Percentiles rank a stretch among this genome's conserved stretches.
phyloP scores from a whole-genome alignment of 2,888 invertebrate species.

The Nemotelus pantherinus region DNA sequence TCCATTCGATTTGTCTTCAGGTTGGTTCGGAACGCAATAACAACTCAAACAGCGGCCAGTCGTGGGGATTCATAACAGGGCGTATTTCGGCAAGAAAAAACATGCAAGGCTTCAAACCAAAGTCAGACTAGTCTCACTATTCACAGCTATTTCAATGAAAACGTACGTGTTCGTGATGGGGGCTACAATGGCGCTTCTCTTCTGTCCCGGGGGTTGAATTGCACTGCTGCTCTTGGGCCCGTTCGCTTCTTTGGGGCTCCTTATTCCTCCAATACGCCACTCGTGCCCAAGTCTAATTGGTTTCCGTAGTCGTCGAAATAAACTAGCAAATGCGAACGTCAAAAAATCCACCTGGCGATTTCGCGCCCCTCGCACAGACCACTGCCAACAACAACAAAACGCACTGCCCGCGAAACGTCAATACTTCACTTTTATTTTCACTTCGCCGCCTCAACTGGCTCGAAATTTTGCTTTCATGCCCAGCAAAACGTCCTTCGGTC shows the following conservation, averaged over 20 bases:
- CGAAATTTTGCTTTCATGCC: slow-evolving; percentile 15
- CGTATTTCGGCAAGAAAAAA: neutral
- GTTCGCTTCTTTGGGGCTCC: too few species aligned
- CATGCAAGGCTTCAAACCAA: neutral
- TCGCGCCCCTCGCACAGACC: slow-evolving; percentile 45
- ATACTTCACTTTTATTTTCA: slow-evolving; percentile 47
- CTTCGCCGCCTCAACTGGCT: slow-evolving; percentile 13
- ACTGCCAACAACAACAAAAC: slow-evolving; percentile 46
- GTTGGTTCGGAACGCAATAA: neutral
- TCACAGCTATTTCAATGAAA: slow-evolving; percentile 1
- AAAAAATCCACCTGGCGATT: slow-evolving; percentile 33
- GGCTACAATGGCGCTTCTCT: slow-evolving; percentile 35
- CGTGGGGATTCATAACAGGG: neutral
- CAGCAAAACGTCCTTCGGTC: neutral
- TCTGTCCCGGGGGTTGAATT: slow-evolving; percentile 6
- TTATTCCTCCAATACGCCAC: neutral
- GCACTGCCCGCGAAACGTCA: slow-evolving; percentile 6
- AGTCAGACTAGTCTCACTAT: neutral
- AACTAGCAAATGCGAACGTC: slow-evolving; percentile 2
- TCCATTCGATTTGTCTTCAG: slow-evolving; percentile 1
- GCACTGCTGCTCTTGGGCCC: neutral
- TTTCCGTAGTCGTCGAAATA: too few species aligned
- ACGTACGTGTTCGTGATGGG: slow-evolving; percentile 31
- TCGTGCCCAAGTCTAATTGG: too few species aligned
- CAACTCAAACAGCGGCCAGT: neutral